These are phyloP conservation scores for Morpho deidamia DNA, from an alignment of 2,888 invertebrate genomes.

Conservation along the genomic window DNA sequence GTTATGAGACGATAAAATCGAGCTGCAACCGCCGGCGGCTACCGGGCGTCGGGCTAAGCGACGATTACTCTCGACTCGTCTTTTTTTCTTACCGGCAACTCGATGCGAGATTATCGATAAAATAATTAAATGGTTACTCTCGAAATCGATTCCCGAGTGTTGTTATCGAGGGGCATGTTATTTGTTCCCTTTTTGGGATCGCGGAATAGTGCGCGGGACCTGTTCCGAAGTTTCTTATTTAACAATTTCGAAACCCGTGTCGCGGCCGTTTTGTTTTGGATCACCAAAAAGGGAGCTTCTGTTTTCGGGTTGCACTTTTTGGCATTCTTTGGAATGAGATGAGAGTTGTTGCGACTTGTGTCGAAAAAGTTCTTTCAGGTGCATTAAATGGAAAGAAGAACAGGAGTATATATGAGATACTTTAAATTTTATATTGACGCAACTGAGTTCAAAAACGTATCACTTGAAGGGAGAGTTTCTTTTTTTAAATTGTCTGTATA, in stretches of 20 bases:
- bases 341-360: too few species aligned
- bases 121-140: conserved; percentile 79
- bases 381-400: too few species aligned
- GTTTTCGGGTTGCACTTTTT: neutral
- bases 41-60: conserved; percentile 74
- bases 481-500: too few species aligned
- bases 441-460: too few species aligned
- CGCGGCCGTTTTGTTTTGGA: neutral
- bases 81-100: conserved; percentile 61
- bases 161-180: conserved; percentile 68
- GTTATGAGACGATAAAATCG: conserved; percentile 77
- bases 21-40: conserved; percentile 68
- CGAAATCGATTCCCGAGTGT: conserved; percentile 77
- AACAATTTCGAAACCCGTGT: conserved; percentile 4
- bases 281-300: neutral
- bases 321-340: too few species aligned
- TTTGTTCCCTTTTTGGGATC: conserved; percentile 68
- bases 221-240: conserved; percentile 13
- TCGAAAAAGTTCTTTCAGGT: too few species aligned
- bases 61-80: conserved; percentile 69
- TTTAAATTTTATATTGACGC: too few species aligned
- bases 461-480: too few species aligned
- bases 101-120: conserved; percentile 77
- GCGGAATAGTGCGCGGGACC: conserved; percentile 43
- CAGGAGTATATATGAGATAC: too few species aligned